Percentiles rank a stretch among this genome's conserved stretches.
phyloP scores from a whole-genome alignment of 92 coral and sea anemone genomes.

The Parazoanthus atlanticus region DNA sequence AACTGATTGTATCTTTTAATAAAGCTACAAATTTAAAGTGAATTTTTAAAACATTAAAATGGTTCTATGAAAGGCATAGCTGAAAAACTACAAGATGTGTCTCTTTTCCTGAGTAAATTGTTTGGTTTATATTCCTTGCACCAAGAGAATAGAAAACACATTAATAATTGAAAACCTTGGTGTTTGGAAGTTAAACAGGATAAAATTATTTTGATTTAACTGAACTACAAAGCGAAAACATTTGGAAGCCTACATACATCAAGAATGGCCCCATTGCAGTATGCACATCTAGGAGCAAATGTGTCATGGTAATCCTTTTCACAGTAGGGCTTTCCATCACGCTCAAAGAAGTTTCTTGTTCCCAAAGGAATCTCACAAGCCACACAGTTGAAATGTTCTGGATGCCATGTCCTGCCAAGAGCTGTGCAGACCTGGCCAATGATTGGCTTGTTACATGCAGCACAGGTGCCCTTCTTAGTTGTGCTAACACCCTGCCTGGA shows the following conservation, averaged over 20 bases:
- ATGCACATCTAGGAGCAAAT: slow-evolving; percentile 98
- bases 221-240: not conserved
- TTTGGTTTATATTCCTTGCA: too few species aligned
- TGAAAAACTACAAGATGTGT: too few species aligned
- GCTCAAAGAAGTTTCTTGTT: slow-evolving; percentile 93
- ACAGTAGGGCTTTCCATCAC: slow-evolving; percentile 97
- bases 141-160: too few species aligned
- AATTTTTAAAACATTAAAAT: too few species aligned
- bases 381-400: slow-evolving; percentile 96
- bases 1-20: too few species aligned
- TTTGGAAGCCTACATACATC: slow-evolving; percentile 73
- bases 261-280: slow-evolving; percentile 95
- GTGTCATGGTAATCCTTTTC: slow-evolving; percentile 96
- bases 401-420: slow-evolving; percentile 98
- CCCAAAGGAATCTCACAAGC: slow-evolving; percentile 97
- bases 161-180: too few species aligned
- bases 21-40: too few species aligned
- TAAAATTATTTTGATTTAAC: too few species aligned
- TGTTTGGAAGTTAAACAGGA: too few species aligned
- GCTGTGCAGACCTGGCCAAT: slow-evolving; percentile 99
- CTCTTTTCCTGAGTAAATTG: too few species aligned
- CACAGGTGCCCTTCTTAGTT: slow-evolving; percentile 95
- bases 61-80: too few species aligned
- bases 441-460: slow-evolving; percentile 95
- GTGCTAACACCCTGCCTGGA: slow-evolving; percentile 98